Percentiles rank a stretch among this genome's conserved stretches.
Evolutionary conservation across 2,113 vertebrate species (phyloP).

Genomic region (Cynoglossus semilaevis): DNA sequence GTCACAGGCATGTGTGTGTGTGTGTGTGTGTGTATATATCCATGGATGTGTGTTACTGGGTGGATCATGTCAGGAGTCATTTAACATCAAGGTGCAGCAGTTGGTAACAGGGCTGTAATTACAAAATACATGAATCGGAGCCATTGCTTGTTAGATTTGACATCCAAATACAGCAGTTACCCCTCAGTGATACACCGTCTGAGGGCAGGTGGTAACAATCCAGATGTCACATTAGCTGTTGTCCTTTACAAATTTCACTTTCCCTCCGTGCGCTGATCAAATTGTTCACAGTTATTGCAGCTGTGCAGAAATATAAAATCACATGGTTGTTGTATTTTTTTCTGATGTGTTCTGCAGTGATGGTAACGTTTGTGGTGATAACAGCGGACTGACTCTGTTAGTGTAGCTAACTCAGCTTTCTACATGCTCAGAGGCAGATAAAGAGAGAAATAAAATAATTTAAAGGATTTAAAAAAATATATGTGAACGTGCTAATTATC

Average conservation of each 20-base stretch:
- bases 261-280: conserved; percentile 1
- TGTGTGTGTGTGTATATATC: conserved; percentile 43
- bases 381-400: conserved; percentile 23
- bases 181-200: conserved; percentile 34
- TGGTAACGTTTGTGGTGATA: conserved; percentile 13
- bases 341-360: conserved; percentile 13
- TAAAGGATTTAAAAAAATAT: conserved; percentile 42
- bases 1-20: conserved; percentile 40
- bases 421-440: not conserved
- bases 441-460: conserved; percentile 17
- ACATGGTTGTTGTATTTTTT: conserved; percentile 7
- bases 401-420: not conserved
- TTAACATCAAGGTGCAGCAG: conserved; percentile 60
- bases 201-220: conserved; percentile 17
- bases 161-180: conserved; percentile 49
- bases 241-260: conserved; percentile 41
- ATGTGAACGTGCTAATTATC: conserved; percentile 56
- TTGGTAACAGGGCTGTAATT: conserved; percentile 60
- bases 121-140: conserved; percentile 58
- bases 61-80: conserved; percentile 63
- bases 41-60: conserved; percentile 34
- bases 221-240: conserved; percentile 1
- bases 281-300: not conserved
- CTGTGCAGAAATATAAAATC: conserved; percentile 30
- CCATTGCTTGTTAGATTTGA: conserved; percentile 38